Conservation (phyloP, 2,797 vertebrate genomes). For the Melanogrammus aeglefinus region DNA sequence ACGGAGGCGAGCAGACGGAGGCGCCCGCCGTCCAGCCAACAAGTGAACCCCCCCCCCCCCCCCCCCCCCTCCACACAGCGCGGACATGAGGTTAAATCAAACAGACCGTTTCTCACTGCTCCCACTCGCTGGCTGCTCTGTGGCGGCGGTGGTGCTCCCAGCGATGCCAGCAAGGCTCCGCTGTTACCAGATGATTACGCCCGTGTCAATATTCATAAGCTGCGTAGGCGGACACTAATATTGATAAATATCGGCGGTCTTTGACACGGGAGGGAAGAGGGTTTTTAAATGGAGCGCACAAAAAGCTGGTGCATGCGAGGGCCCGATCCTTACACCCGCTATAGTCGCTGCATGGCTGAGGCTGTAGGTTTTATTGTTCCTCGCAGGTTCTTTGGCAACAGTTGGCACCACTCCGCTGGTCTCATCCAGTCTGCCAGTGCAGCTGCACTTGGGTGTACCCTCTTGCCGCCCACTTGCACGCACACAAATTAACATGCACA, state of each 20-base stretch:
- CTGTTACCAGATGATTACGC: background rate
- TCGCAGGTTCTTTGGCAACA: too few species aligned
- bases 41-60: background rate
- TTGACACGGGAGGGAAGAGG: background rate
- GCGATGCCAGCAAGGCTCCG: background rate
- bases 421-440: background rate
- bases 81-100: background rate
- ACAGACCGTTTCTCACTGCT: background rate
- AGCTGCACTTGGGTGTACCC: background rate
- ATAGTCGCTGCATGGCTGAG: background rate
- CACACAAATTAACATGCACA: background rate
- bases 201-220: background rate
- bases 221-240: background rate
- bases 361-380: too few species aligned
- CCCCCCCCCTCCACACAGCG: background rate
- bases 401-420: background rate
- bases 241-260: background rate
- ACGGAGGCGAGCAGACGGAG: background rate
- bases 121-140: background rate
- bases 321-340: too few species aligned
- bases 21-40: background rate
- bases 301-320: background rate
- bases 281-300: background rate
- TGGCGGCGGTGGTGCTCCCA: background rate
- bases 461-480: background rate